Conservation (phyloP, 2,888 invertebrate genomes). For the Bombyx huttoni region DNA sequence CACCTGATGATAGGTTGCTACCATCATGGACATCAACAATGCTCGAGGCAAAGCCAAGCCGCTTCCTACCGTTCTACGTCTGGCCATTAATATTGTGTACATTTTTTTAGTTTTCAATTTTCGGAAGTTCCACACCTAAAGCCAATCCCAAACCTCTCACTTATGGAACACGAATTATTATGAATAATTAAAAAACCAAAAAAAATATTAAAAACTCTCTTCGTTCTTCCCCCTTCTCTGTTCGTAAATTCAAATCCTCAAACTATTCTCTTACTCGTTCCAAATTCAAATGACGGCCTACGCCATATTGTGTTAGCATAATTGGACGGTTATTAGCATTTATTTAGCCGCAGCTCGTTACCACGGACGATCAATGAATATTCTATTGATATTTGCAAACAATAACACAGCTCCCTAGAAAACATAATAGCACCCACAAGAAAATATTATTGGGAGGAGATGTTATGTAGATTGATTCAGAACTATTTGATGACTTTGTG, state of each 20-base stretch:
- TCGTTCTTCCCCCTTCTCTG: neutral
- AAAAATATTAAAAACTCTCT: neutral
- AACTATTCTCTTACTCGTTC: neutral
- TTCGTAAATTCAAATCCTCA: neutral
- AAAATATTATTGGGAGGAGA: too few relatives aligned
- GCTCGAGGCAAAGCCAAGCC: too few relatives aligned
- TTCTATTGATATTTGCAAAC: constrained; percentile 38
- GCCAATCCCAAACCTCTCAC: too few relatives aligned
- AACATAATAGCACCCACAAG: constrained; percentile 13
- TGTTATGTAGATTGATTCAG: too few relatives aligned
- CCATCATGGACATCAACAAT: too few relatives aligned
- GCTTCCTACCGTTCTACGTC: too few relatives aligned
- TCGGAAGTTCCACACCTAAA: too few relatives aligned
- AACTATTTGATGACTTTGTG: too few relatives aligned
- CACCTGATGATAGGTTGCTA: too few relatives aligned
- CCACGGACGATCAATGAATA: constrained; percentile 37
- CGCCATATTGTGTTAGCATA: constrained; percentile 53
- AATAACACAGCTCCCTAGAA: constrained; percentile 16
- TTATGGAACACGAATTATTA: too few relatives aligned
- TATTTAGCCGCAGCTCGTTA: constrained; percentile 52
- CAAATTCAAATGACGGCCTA: neutral
- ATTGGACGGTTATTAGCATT: constrained; percentile 59
- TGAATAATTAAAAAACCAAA: neutral
- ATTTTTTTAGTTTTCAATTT: too few relatives aligned
- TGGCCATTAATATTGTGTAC: too few relatives aligned